Evolutionary conservation across 2,113 vertebrate species (phyloP), one percentile per base, ranked within the genome.

Genomic region (Craseonycteris thonglongyai): DNA sequence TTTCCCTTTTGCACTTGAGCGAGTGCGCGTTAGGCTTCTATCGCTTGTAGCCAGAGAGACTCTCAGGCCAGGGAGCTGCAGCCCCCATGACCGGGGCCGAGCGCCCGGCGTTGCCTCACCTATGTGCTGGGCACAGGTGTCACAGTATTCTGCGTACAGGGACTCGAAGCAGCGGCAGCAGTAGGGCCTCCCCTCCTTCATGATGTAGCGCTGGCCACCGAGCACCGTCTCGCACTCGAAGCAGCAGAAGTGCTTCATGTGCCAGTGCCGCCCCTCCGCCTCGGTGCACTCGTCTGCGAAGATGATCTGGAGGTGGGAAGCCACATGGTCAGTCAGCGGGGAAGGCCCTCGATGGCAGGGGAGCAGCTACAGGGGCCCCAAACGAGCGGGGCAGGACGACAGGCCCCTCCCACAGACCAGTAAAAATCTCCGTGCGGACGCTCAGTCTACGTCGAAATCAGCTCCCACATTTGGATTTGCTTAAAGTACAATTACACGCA

Each of bases 181-280:
- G 98, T 99, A 99, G 26, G 99, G 99, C 19, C 99, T 97, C 18
- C 99, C 99, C 3, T 99, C 99, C 98, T 99, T 99, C 99, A 99
- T 99, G 98, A 99, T 99, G 98, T 99, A 99, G 79, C 99, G 99
- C 98, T 99, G 99, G 24, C 99, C 99, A 0, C 99, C 99, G 94
- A 99, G 98, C 81, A 99, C 99, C 0, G 99, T 99, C 98, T 99
- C 99, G 0, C 99, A 99, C 97, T 99, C 99, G 1, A 99, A 99
- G 98, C 99, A 99, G 98, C 99, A 99, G 96, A 99, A 99, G 97
- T 99, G 99, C 97, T 99, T 99, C 99, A 99, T 99, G 98, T 99
- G 99, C 99, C 99, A 99, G 98, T 99, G 99, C 7, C 99, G 98
- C 6, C 99, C 99, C 97, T 99, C 99, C 0, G 99, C 99, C 97